phyloP scores from a whole-genome alignment of 2,113 vertebrate genomes.

The Prochilodus magdalenae region DNA sequence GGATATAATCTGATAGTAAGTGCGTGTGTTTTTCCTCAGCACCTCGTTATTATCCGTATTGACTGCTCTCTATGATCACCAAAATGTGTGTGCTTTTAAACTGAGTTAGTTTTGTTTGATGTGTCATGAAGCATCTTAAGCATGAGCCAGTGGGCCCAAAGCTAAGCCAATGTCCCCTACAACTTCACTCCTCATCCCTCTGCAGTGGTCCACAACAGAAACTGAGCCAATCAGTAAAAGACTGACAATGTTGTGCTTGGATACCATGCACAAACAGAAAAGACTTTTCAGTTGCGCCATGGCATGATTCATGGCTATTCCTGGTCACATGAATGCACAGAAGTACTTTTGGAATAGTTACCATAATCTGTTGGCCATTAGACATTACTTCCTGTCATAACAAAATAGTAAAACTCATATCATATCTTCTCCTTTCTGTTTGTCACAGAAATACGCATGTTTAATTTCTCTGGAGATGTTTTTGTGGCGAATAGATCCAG shows the following conservation, averaged over 20 bases:
- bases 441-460: no score
- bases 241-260: neutral
- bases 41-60: neutral
- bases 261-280: neutral
- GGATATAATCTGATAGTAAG: slow-evolving; percentile 14
- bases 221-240: neutral
- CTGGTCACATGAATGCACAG: no score
- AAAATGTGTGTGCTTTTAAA: neutral
- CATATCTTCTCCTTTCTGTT: no score
- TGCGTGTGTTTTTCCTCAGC: slow-evolving; percentile 5
- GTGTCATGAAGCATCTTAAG: slow-evolving; percentile 1
- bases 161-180: slow-evolving; percentile 14
- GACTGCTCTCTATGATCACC: slow-evolving; percentile 11
- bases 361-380: no score
- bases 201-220: neutral
- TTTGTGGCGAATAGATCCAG: no score
- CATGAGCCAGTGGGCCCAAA: slow-evolving; percentile 21
- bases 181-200: neutral
- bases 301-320: neutral
- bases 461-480: no score
- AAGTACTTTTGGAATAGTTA: no score
- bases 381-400: no score
- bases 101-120: slow-evolving; percentile 29
- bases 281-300: neutral
- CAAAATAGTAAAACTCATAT: no score